Base-by-base conservation (phyloP, 2,888 invertebrate genomes). In the Candidula unifasciata region DNA sequence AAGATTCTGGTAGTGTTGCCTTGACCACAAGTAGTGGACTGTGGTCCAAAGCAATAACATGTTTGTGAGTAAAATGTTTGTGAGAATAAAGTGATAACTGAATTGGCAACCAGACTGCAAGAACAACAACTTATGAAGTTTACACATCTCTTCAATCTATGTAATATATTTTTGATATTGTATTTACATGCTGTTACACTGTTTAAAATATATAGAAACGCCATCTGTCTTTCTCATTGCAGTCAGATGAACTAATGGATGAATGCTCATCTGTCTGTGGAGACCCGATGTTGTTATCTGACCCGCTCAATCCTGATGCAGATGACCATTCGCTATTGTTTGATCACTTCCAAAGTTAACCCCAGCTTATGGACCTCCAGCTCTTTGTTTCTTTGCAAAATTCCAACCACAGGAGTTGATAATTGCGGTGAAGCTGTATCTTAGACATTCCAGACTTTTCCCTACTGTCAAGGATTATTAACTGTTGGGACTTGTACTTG, bases 281-380 rank as follows among this genome's bases (percentile, higher is more conserved):
- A 3, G 92, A 92, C 71, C 92, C 92, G 2, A 91, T 92, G 92
- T 84, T 92, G 74, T 90, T 90, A 16, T 91, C 91, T 1, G 88
- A 88, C 33, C 90, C 91, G 0, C 89, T 90, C 73, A 90, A 89
- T 85, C 90, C 90, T n/a, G 84, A 86, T 5, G 81, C 83, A 57
- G 88, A 87, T 44, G 87, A 87, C 71, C 71, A 73, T 2, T 37
- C 64, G 6, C 71, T 83, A 8, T 54, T 77, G 3, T 82, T 82
- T 69, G 76, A 80, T 37, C 76, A 79, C 44, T 76, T 79, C 68
- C 69, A 66, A 64, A 79, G 66, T 66, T 66, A 60, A 79, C 66
- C 30, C n/a, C 3, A 30, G 16, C 18, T 10, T 13, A 44, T 16
- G 71, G 24, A 37, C 30, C 27, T 27, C 30, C 33, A 74, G 3